phyloP scores from a whole-genome alignment of 2,888 invertebrate genomes.

The Cistogaster globosa region DNA sequence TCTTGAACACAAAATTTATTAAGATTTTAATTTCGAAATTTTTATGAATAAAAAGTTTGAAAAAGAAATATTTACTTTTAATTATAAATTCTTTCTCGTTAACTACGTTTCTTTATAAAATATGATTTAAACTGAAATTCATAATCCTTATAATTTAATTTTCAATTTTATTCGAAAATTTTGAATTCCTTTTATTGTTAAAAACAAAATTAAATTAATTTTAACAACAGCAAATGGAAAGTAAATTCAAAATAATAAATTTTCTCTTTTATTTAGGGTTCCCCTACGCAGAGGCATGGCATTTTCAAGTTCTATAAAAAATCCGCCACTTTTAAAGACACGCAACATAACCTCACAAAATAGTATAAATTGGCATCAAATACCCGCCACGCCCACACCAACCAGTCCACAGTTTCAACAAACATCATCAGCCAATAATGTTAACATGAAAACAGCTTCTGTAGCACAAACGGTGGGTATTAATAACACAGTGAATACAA shows the following conservation, averaged over 20 bases:
- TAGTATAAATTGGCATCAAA: slow-evolving; percentile 82
- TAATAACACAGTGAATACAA: slow-evolving; percentile 67
- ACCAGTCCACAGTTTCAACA: slow-evolving; percentile 69
- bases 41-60: no score
- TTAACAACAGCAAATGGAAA: not conserved
- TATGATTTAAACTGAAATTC: no score
- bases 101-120: no score
- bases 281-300: slow-evolving; percentile 87
- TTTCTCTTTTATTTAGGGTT: slow-evolving; percentile 82
- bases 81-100: no score
- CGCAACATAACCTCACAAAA: slow-evolving; percentile 87
- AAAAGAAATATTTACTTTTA: no score
- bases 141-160: no score
- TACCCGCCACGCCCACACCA: slow-evolving; percentile 78
- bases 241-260: not conserved
- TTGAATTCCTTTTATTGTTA: no score
- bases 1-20: no score
- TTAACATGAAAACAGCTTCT: slow-evolving; percentile 37
- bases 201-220: no score
- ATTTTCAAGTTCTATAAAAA: slow-evolving; percentile 89
- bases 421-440: slow-evolving; percentile 68
- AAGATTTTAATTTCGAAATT: no score
- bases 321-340: slow-evolving; percentile 92
- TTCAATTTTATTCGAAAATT: no score
- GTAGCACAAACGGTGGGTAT: slow-evolving; percentile 56